These are phyloP conservation scores for Sterna hirundo DNA, from an alignment of 2,113 vertebrate species.

Conservation along the genomic window DNA sequence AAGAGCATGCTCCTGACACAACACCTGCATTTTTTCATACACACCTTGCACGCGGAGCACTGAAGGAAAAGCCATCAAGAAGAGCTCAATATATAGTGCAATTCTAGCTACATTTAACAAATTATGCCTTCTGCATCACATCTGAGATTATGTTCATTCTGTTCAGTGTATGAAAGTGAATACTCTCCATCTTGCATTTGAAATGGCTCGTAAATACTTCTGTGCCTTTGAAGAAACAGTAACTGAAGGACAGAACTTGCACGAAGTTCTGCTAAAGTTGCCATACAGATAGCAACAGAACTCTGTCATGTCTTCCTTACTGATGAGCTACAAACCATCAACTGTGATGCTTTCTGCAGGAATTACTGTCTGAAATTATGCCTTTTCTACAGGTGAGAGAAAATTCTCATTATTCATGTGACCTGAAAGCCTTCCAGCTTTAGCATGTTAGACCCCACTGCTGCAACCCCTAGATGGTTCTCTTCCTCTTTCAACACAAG, in stretches of 20 bases:
- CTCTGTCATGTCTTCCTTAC: not conserved
- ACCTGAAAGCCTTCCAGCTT: not conserved
- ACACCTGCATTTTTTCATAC: not conserved
- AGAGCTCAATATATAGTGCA: not conserved
- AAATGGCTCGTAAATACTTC: not conserved
- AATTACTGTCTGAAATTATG: not conserved
- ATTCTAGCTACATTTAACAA: not conserved
- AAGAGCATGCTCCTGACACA: not conserved
- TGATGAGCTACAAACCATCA: not conserved
- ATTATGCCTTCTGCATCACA: not conserved
- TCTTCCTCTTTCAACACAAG: not conserved
- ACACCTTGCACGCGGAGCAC: not conserved
- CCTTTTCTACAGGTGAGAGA: not conserved
- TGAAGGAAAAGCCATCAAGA: not conserved
- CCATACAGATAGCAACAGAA: not conserved
- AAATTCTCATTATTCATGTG: fast-evolving
- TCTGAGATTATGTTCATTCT: not conserved
- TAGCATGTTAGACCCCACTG: fast-evolving
- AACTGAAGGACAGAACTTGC: not conserved
- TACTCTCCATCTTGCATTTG: not conserved
- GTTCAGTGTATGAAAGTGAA: not conserved
- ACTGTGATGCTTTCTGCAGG: not conserved
- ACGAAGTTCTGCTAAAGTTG: not conserved
- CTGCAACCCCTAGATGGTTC: not conserved
- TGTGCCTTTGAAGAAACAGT: not conserved